These are phyloP conservation scores for Amblyornis subalaris DNA, from an alignment of 2,113 vertebrate genomes.

Conservation along the genomic window DNA sequence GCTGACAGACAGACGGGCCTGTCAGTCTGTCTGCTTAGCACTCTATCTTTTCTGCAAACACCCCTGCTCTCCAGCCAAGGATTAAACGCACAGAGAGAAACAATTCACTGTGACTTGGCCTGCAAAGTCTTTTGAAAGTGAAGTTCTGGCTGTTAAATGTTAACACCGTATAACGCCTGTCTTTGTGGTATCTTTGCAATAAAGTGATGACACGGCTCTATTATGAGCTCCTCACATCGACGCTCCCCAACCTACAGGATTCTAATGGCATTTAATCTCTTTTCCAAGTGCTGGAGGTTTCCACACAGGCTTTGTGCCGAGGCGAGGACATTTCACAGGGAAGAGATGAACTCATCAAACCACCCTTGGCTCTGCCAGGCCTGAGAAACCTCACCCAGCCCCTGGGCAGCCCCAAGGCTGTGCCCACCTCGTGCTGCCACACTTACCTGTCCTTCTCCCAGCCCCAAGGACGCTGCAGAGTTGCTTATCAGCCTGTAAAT, in stretches of 20 bases:
- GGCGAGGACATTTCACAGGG: background rate
- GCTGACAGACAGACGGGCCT: background rate
- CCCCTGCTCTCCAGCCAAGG: background rate
- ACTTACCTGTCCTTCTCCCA: background rate
- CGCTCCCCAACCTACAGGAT: background rate
- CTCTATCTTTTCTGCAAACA: slow-evolving; percentile 9
- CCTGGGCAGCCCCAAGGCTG: background rate
- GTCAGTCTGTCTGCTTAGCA: background rate
- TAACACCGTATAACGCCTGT: slow-evolving; percentile 24
- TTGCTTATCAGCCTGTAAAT: slow-evolving; percentile 68
- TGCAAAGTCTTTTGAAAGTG: slow-evolving; percentile 26
- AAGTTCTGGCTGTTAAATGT: slow-evolving; percentile 43
- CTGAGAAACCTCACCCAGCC: background rate
- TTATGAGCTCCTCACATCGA: background rate
- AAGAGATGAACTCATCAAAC: background rate
- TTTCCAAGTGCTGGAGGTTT: background rate
- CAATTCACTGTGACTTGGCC: slow-evolving; percentile 2
- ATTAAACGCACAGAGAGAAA: slow-evolving; percentile 21
- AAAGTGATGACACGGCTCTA: slow-evolving; percentile 7
- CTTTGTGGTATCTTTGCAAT: background rate
- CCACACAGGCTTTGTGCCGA: background rate
- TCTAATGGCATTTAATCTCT: background rate
- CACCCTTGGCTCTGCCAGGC: background rate
- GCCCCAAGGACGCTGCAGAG: slow-evolving; percentile 63
- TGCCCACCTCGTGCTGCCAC: background rate